Conservation (phyloP, 2,888 invertebrate species). For the Papilio protenor region DNA sequence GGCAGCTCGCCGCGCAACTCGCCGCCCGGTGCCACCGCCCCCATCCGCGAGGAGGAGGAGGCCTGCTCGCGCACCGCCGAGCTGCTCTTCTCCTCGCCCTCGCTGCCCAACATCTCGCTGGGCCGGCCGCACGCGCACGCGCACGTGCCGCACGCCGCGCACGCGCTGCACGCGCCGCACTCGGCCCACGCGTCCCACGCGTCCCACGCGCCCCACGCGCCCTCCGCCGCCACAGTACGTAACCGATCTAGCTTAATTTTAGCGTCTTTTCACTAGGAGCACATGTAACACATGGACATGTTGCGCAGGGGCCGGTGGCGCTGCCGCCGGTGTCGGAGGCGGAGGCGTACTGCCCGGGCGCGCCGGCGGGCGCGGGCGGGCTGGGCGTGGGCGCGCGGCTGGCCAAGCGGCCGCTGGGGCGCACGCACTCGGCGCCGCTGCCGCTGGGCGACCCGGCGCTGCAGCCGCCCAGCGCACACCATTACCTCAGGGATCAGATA, state of each 20-base stretch:
- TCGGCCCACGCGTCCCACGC: conserved; percentile 87
- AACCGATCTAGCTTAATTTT: not conserved
- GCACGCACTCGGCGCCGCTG: conserved; percentile 97
- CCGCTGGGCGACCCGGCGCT: conserved; percentile 95
- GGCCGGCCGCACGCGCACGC: conserved; percentile 91
- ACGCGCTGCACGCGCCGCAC: conserved; percentile 71
- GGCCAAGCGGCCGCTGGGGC: conserved; percentile 92
- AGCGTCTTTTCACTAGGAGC: no score
- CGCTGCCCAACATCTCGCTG: conserved; percentile 98
- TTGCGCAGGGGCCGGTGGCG: conserved; percentile 55
- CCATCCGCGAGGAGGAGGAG: conserved; percentile 93
- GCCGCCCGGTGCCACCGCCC: conserved; percentile 85
- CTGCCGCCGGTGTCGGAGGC: conserved; percentile 88
- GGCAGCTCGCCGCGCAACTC: conserved; percentile 85
- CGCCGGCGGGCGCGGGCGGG: conserved; percentile 85
- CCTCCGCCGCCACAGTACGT: conserved; percentile 59
- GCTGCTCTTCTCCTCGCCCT: conserved; percentile 96
- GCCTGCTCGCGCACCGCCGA: conserved; percentile 88
- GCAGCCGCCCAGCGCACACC: conserved; percentile 78
- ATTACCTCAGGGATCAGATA: conserved; percentile 91
- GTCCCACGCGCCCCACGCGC: conserved; percentile 69
- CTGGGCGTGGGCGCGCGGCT: conserved; percentile 87
- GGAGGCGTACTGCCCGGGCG: conserved; percentile 88
- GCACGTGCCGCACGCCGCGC: conserved; percentile 87
- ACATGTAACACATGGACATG: not conserved